These are phyloP conservation scores for Morpho achilles DNA, from an alignment of 2,888 invertebrate genomes.

Conservation along the genomic window DNA sequence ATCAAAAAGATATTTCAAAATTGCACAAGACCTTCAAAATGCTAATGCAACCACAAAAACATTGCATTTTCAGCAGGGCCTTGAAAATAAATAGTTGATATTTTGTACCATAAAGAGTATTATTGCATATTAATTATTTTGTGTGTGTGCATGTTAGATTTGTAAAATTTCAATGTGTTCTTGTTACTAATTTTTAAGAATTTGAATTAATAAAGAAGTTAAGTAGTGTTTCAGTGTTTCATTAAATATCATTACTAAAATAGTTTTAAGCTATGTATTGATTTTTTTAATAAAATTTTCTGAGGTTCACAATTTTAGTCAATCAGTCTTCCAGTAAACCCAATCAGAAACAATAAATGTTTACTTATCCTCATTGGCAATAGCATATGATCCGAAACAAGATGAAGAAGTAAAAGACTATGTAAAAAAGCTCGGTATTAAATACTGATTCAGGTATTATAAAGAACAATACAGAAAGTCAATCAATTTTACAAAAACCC, in stretches of 20 bases:
- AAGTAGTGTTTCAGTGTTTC: constrained; percentile 2
- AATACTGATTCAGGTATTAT: constrained; percentile 96
- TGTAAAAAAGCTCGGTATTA: constrained; percentile 94
- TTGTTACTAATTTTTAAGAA: neutral
- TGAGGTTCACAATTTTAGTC: too few relatives aligned
- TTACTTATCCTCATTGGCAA: constrained; percentile 38
- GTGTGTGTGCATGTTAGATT: neutral
- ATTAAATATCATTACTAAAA: neutral
- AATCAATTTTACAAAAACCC: too few relatives aligned
- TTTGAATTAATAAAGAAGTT: constrained; percentile 9
- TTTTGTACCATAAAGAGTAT: neutral
- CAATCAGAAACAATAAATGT: too few relatives aligned
- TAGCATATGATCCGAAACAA: constrained; percentile 88
- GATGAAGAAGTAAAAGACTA: constrained; percentile 93
- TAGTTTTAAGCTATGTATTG: too few relatives aligned
- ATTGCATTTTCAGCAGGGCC: constrained; percentile 79
- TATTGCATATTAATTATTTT: neutral
- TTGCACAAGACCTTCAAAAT: constrained; percentile 85
- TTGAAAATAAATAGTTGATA: constrained; percentile 32
- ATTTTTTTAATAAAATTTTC: too few relatives aligned
- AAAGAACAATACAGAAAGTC: constrained; percentile 65
- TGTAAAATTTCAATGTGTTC: neutral
- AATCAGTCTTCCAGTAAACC: too few relatives aligned
- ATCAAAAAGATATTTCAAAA: constrained; percentile 85
- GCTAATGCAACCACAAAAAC: constrained; percentile 79